Base-by-base conservation (phyloP, 1,140 invertebrate species). In the Caenorhabditis remanei region DNA sequence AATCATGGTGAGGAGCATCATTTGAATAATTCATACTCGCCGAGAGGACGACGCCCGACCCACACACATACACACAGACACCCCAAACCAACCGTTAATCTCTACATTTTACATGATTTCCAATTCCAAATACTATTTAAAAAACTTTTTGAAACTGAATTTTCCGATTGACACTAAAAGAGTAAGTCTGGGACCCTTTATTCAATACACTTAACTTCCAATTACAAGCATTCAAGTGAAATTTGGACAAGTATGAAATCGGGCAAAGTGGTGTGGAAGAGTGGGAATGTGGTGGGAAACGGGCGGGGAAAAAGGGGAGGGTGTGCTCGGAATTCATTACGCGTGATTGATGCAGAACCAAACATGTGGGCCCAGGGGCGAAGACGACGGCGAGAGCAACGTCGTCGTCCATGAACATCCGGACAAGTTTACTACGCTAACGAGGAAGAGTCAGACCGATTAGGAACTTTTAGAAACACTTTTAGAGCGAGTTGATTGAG, bases 1-100 rank as follows among this genome's bases (percentile, higher is more conserved):
- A 79, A 79, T 79, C 71, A 79, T 79, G 71, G 71, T 79, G 71
- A 79, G 71, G 71, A 79, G 71, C 71, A 79, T 79, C 71, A 79
- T 79, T 79, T 79, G 71, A 79, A 79, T 79, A 79, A 79, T 79
- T 79, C 71, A 79, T 79, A 79, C 71, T 13, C 43, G 8, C 46
- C 71, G 71, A 79, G 71, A 79, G 71, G 71, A 50, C 43, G 71
- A 43, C 3, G 40, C 14, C 11, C n/a, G 46, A 48, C 65, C 65
- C 65, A 43, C 71, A 79, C 71, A 43, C 46, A 24, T 32, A 79
- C 24, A 63, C 21, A 11, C 8, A 79, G 8, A 21, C 43, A 21
- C 46, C 65, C 13, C 8, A 50, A 21, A 79, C 71, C 13, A 50
- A 48, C 71, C 40, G 46, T 79, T 50, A 79, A 79, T 79, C 71